These are phyloP conservation scores for Netelia melanura DNA, from an alignment of 2,888 invertebrate species.

Conservation along the genomic window DNA sequence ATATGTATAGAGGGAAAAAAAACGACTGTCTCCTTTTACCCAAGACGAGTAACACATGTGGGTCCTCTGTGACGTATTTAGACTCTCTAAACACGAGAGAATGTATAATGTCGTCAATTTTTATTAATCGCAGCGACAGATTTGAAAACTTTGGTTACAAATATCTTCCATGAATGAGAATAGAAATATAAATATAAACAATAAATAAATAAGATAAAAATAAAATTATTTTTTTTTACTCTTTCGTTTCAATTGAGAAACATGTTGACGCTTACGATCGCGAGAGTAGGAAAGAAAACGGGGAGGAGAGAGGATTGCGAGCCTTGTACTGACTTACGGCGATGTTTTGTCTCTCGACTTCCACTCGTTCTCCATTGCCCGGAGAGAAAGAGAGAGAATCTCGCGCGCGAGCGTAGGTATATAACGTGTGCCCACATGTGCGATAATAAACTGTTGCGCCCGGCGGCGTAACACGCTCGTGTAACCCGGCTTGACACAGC, in stretches of 20 bases:
- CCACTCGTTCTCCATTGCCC: conserved; percentile 24
- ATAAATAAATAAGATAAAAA: not conserved
- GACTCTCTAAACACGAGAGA: conserved; percentile 31
- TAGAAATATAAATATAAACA: not conserved
- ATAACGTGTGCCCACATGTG: conserved; percentile 69
- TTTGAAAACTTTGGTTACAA: conserved; percentile 4
- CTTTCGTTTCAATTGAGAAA: conserved; percentile 24
- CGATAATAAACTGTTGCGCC: conserved; percentile 74
- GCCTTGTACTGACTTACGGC: conserved; percentile 64
- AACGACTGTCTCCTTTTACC: conserved; percentile 34
- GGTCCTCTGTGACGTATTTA: conserved; percentile 53
- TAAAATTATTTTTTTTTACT: not conserved
- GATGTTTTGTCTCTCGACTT: conserved; percentile 50
- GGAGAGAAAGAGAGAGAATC: not conserved
- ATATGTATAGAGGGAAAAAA: conserved; percentile 22
- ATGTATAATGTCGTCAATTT: conserved; percentile 45
- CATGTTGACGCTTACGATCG: not conserved
- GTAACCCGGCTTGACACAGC: conserved; percentile 72
- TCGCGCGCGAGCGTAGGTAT: not conserved
- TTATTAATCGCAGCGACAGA: conserved; percentile 41
- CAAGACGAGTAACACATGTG: conserved; percentile 53
- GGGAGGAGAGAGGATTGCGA: conserved; percentile 55
- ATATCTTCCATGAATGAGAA: not conserved
- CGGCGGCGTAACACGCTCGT: conserved; percentile 72
- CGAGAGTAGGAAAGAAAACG: conserved; percentile 48